phyloP scores from a whole-genome alignment of 2,797 vertebrate genomes.

The Lacerta bilineata region DNA sequence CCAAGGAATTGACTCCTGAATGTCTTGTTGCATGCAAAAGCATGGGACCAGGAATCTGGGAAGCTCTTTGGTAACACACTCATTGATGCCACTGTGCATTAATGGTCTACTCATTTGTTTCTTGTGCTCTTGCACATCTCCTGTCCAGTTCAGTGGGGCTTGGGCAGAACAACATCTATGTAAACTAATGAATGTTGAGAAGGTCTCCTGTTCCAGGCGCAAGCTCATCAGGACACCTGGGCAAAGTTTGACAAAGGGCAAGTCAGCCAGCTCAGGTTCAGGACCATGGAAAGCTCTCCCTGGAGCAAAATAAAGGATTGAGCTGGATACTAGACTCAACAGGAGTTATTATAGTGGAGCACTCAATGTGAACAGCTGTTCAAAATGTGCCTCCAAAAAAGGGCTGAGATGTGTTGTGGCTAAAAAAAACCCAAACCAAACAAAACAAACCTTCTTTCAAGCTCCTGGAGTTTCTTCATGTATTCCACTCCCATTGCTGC shows the following conservation, averaged over 20 bases:
- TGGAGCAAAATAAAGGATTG: too few species aligned
- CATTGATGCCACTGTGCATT: background rate
- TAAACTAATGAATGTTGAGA: background rate
- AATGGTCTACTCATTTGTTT: background rate
- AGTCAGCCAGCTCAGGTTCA: too few species aligned
- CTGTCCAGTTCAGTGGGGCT: background rate
- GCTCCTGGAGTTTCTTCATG: too few species aligned
- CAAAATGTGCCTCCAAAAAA: too few species aligned
- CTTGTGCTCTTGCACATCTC: background rate
- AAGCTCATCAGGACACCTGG: background rate
- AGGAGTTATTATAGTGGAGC: too few species aligned
- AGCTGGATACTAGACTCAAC: too few species aligned
- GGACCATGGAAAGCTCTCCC: too few species aligned
- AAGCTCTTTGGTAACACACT: background rate
- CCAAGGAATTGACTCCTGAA: background rate
- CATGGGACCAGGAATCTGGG: background rate
- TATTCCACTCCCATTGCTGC: too few species aligned
- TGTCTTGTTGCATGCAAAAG: background rate
- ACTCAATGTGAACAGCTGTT: too few species aligned
- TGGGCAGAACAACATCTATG: background rate
- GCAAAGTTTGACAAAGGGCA: background rate
- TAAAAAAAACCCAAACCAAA: too few species aligned
- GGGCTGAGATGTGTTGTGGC: too few species aligned
- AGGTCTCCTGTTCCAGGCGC: background rate
- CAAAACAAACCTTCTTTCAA: too few species aligned